Conservation (phyloP, 2,113 vertebrate species). For the Mustelus asterias region DNA sequence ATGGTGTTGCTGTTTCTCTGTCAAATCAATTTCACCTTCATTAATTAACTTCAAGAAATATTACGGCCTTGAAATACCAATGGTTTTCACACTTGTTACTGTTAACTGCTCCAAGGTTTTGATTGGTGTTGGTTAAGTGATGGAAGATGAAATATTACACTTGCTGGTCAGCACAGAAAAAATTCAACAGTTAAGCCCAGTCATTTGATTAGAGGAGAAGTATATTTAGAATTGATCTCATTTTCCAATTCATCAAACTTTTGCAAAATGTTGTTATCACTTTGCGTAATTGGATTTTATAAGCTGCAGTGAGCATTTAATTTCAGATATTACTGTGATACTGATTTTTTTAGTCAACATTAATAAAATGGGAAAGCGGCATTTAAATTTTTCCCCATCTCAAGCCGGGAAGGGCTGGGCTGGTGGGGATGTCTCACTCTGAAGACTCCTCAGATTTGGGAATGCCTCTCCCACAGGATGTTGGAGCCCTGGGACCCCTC, state of each 20-base stretch:
- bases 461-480: no score
- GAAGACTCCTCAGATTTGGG: no score
- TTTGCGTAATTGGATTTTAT: not conserved
- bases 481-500: no score
- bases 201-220: not conserved
- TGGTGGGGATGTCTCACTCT: no score
- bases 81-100: constrained; percentile 3
- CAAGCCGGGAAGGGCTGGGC: no score
- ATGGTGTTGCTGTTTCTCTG: not conserved
- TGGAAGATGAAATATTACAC: not conserved
- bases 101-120: not conserved
- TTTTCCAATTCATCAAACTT: not conserved
- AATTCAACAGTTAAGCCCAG: not conserved
- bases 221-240: not conserved
- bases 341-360: not conserved
- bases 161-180: not conserved
- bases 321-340: not conserved
- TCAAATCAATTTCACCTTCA: not conserved
- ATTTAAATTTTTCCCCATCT: no score
- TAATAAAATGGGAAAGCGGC: no score
- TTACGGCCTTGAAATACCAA: not conserved
- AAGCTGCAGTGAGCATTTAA: not conserved
- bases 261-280: not conserved
- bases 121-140: not conserved
- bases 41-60: constrained; percentile 11